These are phyloP conservation scores for Trachemys scripta DNA, from an alignment of 2,113 vertebrate species.

Conservation along the genomic window DNA sequence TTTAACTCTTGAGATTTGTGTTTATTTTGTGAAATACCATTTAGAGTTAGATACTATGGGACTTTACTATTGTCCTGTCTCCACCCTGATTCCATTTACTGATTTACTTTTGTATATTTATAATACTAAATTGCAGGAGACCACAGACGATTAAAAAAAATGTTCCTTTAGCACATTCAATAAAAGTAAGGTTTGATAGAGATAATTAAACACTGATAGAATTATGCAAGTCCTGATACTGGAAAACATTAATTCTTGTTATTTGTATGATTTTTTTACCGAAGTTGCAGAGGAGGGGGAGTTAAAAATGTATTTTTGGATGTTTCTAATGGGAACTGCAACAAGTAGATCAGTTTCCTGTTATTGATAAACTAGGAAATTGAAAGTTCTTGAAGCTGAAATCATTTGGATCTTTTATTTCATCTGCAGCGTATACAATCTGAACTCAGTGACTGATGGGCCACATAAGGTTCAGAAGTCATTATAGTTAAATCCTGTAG, in stretches of 20 bases:
- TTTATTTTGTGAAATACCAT: not conserved
- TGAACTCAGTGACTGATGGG: constrained; percentile 5
- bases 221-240: not conserved
- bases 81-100: not conserved
- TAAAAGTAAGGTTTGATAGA: constrained; percentile 9
- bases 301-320: not conserved
- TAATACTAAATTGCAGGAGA: not conserved
- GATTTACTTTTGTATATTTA: not conserved
- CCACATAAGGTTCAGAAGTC: not conserved
- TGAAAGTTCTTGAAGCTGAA: not conserved
- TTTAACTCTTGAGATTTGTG: not conserved
- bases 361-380: not conserved
- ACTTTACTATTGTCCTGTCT: not conserved
- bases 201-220: constrained; percentile 1
- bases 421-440: not conserved
- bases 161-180: not conserved
- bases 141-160: not conserved
- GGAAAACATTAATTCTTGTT: constrained; percentile 6
- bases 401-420: constrained; percentile 16
- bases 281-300: not conserved
- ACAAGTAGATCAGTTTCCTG: not conserved
- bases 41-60: not conserved
- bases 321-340: not conserved
- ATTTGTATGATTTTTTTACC: not conserved
- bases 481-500: not conserved